Conservation (phyloP, 1,140 invertebrate genomes). For the Diprion similis region DNA sequence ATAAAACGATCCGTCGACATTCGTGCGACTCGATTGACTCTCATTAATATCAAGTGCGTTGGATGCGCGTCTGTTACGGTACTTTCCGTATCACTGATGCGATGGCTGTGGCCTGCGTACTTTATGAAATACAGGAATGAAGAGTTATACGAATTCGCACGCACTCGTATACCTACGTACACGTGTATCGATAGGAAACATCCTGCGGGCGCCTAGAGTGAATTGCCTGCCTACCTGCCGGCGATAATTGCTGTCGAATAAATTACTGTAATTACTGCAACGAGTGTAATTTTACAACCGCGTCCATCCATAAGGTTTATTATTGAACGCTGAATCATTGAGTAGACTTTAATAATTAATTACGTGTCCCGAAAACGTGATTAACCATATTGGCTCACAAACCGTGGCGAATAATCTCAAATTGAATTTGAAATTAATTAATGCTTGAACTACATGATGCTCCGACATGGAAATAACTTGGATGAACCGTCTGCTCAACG, state of each 20-base stretch:
- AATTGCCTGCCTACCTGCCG: too few species aligned
- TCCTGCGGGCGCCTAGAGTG: background rate
- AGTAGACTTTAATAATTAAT: background rate
- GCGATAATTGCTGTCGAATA: background rate
- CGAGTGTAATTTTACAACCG: background rate
- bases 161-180: background rate
- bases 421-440: background rate
- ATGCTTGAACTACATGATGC: background rate
- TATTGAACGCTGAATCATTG: constrained; percentile 1
- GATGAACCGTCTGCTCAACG: too few species aligned
- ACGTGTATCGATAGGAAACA: background rate
- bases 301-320: background rate
- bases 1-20: too few species aligned
- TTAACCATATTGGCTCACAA: background rate
- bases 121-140: too few species aligned
- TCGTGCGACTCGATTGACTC: too few species aligned
- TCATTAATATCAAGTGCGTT: too few species aligned
- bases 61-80: too few species aligned
- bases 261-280: background rate
- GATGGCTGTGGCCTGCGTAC: too few species aligned
- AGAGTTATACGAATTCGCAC: too few species aligned
- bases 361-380: background rate
- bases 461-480: too few species aligned
- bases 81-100: too few species aligned
- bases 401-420: background rate